Percentiles rank a stretch among this genome's conserved stretches.
These are phyloP conservation scores for Lota lota DNA, from an alignment of 2,113 vertebrate genomes.

Conservation along the genomic window DNA sequence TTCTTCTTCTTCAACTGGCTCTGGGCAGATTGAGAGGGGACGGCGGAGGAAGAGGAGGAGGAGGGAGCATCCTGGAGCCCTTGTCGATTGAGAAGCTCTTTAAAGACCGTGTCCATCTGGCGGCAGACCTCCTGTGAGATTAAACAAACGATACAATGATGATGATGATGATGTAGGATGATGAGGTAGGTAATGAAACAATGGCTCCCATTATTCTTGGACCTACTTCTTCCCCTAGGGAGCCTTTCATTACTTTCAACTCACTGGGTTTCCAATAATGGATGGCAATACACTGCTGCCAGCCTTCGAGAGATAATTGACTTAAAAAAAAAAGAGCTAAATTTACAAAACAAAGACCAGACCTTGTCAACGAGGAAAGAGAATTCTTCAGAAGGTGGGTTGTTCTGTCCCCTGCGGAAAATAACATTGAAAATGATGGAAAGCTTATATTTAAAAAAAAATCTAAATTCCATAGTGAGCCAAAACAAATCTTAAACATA, in stretches of 20 bases:
- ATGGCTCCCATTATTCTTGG: conserved; percentile 10
- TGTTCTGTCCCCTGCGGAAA: conserved; percentile 37
- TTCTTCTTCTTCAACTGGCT: conserved; percentile 33
- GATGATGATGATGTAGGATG: background rate
- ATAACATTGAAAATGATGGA: background rate
- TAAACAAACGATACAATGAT: conserved; percentile 13
- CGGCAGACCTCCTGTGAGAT: conserved; percentile 72
- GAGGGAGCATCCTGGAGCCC: conserved; percentile 32
- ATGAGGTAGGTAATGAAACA: background rate
- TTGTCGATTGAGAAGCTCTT: conserved; percentile 75
- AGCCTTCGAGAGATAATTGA: background rate
- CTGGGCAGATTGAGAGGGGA: conserved; percentile 28
- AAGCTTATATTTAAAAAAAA: background rate
- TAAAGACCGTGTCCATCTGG: conserved; percentile 83
- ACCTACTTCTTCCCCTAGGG: background rate
- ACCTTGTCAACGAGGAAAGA: conserved; percentile 67
- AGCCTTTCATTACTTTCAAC: conserved; percentile 1
- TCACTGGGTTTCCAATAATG: conserved; percentile 2
- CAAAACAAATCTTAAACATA: conserved; percentile 42
- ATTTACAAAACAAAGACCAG: conserved; percentile 6
- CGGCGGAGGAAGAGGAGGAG: background rate
- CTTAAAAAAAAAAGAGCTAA: background rate
- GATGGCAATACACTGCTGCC: background rate
- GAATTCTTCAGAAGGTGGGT: conserved; percentile 42
- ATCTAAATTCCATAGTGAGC: background rate